Base-by-base conservation (phyloP, 2,113 vertebrate species). In the Tetraodon nigroviridis region DNA sequence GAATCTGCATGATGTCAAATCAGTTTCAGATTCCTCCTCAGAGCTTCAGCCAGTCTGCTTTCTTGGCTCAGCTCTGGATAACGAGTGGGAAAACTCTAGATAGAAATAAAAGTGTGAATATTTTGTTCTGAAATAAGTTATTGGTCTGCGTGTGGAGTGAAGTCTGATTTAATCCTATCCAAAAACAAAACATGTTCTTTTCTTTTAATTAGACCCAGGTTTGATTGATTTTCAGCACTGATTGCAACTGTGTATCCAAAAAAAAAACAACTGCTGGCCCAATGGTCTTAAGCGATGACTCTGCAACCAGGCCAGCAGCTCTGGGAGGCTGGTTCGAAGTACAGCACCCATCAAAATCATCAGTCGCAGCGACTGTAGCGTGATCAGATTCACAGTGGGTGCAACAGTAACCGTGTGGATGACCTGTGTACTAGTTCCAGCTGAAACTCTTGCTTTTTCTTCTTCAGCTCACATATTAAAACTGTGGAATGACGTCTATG, bases 401-500 rank as follows among this genome's bases (percentile, higher is more conserved):
- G 1, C 10, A 37, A 37, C 32, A 37, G 8, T 37, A 12, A 12
- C 32, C 10, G 0, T 27, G 24, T 27, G 24, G 24, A 6, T 0
- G 1, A 59, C 51, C 73, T 44, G 44, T n/a, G 62, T 63, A 52
- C 58, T 47, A 46, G 5, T n/a, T 70, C 74, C 61, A 55, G 6
- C 16, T 29, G n/a, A 18, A 18, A 19, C 19, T 16, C 18, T 48
- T 18, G 45, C 7, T 37, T 10, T 37, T 37, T 37, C 6, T 37
- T 12, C 17, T n/a, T 45, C 5, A 17, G 17, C 1, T 17, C 17
- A 45, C 5, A 45, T 45, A 6, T 7, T n/a, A 14, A 45, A 17
- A 45, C 32, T 12, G 1, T 37, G 11, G 32, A 37, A 37, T 37
- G 32, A 37, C 32, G 8, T 8, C 32, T 37, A 37, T 11, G 10